These are phyloP conservation scores for Epinephelus awoara DNA, from an alignment of 2,797 vertebrate species.

Conservation along the genomic window DNA sequence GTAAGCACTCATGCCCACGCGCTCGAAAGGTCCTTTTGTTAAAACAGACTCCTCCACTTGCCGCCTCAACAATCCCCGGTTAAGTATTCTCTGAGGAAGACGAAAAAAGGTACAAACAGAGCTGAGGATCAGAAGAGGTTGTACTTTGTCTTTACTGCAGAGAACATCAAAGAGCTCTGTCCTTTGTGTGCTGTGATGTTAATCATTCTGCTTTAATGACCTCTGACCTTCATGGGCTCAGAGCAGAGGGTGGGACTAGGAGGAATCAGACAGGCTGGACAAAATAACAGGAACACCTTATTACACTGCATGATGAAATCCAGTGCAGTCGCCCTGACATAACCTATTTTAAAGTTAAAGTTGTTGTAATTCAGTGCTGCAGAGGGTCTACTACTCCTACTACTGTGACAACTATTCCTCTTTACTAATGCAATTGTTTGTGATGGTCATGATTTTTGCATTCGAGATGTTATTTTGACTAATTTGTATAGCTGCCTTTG, in stretches of 20 bases:
- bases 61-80: slow-evolving; percentile 15
- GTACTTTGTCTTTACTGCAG: slow-evolving; percentile 35
- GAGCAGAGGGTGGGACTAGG: slow-evolving; percentile 18
- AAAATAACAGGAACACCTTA: slow-evolving; percentile 22
- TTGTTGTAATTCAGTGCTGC: neutral
- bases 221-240: slow-evolving; percentile 50
- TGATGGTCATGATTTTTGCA: neutral
- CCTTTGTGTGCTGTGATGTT: slow-evolving; percentile 46
- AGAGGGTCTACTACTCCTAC: no score
- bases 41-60: slow-evolving; percentile 35
- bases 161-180: slow-evolving; percentile 58
- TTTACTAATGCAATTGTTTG: neutral
- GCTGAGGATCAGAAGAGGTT: slow-evolving; percentile 56
- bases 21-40: slow-evolving; percentile 42
- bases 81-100: slow-evolving; percentile 46
- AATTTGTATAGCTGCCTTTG: neutral
- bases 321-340: neutral
- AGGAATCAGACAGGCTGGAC: slow-evolving; percentile 10
- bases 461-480: neutral
- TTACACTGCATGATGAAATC: slow-evolving; percentile 5
- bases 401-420: neutral
- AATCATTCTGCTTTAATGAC: slow-evolving; percentile 55
- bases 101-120: slow-evolving; percentile 42
- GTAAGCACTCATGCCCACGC: neutral
- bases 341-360: neutral